Evolutionary conservation across 2,797 vertebrate species (phyloP), one percentile per base, ranked within the genome.

Genomic region (Malurus leucopterus): DNA sequence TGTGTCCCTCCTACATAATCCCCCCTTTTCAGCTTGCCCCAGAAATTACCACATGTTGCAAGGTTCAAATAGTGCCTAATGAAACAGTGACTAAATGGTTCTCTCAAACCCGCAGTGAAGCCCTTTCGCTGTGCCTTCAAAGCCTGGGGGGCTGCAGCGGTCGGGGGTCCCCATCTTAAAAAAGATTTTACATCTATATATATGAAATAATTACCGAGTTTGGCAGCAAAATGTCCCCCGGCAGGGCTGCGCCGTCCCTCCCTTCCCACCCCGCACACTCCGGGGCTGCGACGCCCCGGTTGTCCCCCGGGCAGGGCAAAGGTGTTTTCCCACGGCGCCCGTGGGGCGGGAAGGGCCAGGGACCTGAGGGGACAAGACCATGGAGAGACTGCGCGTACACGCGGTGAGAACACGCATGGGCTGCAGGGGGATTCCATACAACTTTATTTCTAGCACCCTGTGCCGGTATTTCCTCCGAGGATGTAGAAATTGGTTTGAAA

Each of bases 31-130:
- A 98, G 97, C 93, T 96, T 98, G 97, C 96, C 98, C 98, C 96
- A 98, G 98, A 98, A 99, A 99, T 99, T 98, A 98, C 97, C 98
- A 97, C 97, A 98, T 98, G 98, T 98, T 99, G 99, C 99, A 98
- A 98, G 98, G 98, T 99, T 99, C 99, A 99, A 99, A 99, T 98
- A 98, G 98, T 95, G 98, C 98, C 97, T 99, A 98, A 99, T 98
- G 98, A 99, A 99, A 99, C 98, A 98, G 98, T 98, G 98, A 97
- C 98, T 98, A 98, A 99, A 98, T 97, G 97, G 97, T 98, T 98
- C 97, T 97, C 96, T 98, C 96, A 96, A 95, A 94, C 94, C 97
- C 96, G 63, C 91, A 71, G 96, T 88, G 98, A 96, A 98, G 97
- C 97, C 97, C 97, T 98, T 98, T 97, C 89, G 97, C 96, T 95